These are phyloP conservation scores for Nudaria mundana DNA, from an alignment of 2,888 invertebrate genomes.

Conservation along the genomic window DNA sequence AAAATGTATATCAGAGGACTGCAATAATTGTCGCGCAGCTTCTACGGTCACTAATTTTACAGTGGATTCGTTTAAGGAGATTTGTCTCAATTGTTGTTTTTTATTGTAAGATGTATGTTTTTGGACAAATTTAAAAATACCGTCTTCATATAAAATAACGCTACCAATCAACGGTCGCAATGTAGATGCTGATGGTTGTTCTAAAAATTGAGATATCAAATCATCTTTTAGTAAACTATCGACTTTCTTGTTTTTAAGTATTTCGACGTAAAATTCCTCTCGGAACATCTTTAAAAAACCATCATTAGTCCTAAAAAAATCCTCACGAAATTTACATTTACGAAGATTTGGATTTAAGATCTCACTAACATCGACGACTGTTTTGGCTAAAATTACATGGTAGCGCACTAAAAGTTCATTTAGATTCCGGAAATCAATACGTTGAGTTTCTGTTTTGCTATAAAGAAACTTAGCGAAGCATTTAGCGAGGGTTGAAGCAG, in stretches of 20 bases:
- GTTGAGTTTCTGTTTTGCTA: background rate
- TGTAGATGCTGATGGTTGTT: background rate
- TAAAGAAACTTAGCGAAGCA: constrained; percentile 8
- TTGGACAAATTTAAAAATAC: constrained; percentile 6
- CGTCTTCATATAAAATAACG: constrained; percentile 7
- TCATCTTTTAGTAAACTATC: background rate
- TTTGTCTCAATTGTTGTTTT: background rate
- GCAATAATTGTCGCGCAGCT: background rate
- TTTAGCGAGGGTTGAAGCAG: constrained; percentile 7
- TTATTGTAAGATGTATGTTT: background rate
- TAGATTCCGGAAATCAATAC: background rate
- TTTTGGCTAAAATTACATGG: constrained; percentile 15
- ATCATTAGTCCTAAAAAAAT: background rate
- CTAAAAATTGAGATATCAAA: background rate
- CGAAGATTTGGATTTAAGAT: background rate
- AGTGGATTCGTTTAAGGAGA: background rate
- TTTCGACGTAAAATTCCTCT: background rate
- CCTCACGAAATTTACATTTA: background rate
- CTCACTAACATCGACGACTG: constrained; percentile 1
- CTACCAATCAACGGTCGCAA: constrained; percentile 11
- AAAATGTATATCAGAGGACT: background rate
- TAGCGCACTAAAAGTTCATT: constrained; percentile 15
- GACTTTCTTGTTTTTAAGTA: background rate
- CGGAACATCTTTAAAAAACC: background rate
- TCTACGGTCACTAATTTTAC: background rate